Percentiles rank a stretch among this genome's conserved stretches.
phyloP scores from a whole-genome alignment of 2,113 vertebrate genomes.

The Chaetodon trifascialis region DNA sequence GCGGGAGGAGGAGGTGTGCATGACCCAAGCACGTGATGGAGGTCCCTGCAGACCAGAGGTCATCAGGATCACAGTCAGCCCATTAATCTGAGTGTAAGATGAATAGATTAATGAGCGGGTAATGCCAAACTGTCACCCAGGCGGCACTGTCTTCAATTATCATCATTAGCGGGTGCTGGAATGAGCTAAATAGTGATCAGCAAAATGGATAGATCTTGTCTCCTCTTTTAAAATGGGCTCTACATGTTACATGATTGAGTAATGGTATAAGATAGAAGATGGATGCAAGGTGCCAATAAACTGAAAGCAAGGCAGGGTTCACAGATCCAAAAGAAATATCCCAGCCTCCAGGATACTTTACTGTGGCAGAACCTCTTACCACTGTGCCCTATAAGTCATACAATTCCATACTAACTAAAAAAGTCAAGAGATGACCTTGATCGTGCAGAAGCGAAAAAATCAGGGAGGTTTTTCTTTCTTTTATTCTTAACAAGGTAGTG shows the following conservation, averaged over 20 bases:
- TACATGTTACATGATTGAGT: slow-evolving; percentile 2
- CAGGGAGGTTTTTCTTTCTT: not conserved
- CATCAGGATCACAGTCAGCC: slow-evolving; percentile 37
- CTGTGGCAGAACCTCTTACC: slow-evolving; percentile 6
- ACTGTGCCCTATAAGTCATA: not conserved
- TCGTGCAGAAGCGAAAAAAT: slow-evolving; percentile 23
- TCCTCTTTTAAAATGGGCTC: slow-evolving; percentile 17
- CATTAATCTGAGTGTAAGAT: slow-evolving; percentile 63
- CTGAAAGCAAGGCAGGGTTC: not conserved
- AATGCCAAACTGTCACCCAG: slow-evolving; percentile 35
- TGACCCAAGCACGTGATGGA: slow-evolving; percentile 32
- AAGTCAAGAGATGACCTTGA: slow-evolving; percentile 39
- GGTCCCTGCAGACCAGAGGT: slow-evolving; percentile 48
- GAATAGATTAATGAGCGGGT: slow-evolving; percentile 51
- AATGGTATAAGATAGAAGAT: not conserved
- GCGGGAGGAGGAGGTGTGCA: not conserved
- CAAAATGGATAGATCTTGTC: slow-evolving; percentile 30
- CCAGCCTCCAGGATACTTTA: slow-evolving; percentile 1
- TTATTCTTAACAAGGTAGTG: not conserved
- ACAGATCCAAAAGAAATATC: slow-evolving; percentile 14
- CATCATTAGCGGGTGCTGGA: slow-evolving; percentile 28
- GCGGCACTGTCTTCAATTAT: slow-evolving; percentile 38
- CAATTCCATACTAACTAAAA: slow-evolving; percentile 12
- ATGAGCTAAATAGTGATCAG: slow-evolving; percentile 36
- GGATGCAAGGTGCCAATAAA: slow-evolving; percentile 24